These are phyloP conservation scores for Sphinx pinastri DNA, from an alignment of 2,888 invertebrate genomes.

Conservation along the genomic window DNA sequence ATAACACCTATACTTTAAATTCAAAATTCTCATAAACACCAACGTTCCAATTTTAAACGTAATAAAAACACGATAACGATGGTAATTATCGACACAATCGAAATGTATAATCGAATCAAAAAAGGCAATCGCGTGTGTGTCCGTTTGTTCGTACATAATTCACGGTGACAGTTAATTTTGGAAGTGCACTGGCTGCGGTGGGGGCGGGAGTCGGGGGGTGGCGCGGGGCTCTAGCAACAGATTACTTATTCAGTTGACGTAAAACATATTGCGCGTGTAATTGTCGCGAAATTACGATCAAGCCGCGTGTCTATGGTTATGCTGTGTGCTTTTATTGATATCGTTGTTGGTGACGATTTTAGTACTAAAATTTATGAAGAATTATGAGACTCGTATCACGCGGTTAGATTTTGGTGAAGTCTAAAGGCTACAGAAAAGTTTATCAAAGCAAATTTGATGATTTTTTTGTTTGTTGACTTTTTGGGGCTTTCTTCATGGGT, in stretches of 20 bases:
- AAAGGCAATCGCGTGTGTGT: slow-evolving; percentile 73
- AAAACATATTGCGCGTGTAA: slow-evolving; percentile 78
- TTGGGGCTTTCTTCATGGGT: no score
- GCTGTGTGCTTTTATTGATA: neutral
- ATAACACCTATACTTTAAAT: neutral
- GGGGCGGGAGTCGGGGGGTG: slow-evolving; percentile 47
- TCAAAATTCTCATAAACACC: neutral
- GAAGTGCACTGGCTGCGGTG: slow-evolving; percentile 69
- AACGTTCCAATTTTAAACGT: neutral
- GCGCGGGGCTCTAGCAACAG: slow-evolving; percentile 42
- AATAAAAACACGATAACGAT: slow-evolving; percentile 20
- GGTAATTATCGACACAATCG: slow-evolving; percentile 27
- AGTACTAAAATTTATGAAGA: no score
- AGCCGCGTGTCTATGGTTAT: neutral
- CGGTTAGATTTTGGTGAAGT: no score
- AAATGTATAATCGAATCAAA: slow-evolving; percentile 71
- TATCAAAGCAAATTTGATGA: no score
- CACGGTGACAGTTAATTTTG: slow-evolving; percentile 80
- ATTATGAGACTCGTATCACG: no score
- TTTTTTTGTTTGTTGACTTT: no score
- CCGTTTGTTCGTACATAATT: slow-evolving; percentile 67
- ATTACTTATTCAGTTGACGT: slow-evolving; percentile 79
- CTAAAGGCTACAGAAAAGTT: no score
- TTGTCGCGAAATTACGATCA: slow-evolving; percentile 64
- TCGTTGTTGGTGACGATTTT: no score